Percentiles rank a stretch among this genome's conserved stretches.
Evolutionary conservation across 1,140 invertebrate species (phyloP).

Genomic region (Venustaconcha ellipsiformis): DNA sequence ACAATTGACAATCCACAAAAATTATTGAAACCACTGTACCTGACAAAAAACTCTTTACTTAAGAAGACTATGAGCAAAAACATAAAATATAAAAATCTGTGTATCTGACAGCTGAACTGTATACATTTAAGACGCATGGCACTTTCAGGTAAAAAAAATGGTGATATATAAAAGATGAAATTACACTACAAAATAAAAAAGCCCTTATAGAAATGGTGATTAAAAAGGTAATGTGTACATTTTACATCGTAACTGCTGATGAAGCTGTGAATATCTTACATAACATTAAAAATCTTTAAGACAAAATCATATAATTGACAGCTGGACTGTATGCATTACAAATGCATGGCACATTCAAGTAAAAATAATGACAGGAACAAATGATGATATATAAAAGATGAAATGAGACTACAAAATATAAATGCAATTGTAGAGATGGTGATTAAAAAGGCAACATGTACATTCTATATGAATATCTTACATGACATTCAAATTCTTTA

Average conservation of each 20-base stretch:
- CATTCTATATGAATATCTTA: background rate
- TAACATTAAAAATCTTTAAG: conserved; percentile 4
- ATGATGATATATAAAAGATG: no score
- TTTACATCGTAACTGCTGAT: background rate
- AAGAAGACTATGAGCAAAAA: background rate
- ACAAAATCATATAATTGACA: conserved; percentile 21
- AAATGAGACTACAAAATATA: background rate
- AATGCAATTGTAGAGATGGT: background rate
- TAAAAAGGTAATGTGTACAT: background rate
- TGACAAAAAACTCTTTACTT: background rate
- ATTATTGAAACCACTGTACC: no score
- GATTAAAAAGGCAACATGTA: background rate
- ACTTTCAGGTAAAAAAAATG: background rate
- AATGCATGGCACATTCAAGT: background rate
- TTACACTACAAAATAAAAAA: background rate
- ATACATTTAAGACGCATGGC: conserved; percentile 4
- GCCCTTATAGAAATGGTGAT: background rate
- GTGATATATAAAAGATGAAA: background rate
- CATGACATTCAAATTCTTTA: conserved; percentile 1
- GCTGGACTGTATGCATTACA: background rate
- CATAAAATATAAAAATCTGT: conserved; percentile 19
- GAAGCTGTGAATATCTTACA: background rate
- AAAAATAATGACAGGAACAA: background rate
- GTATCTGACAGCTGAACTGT: conserved; percentile 1
- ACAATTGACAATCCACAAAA: no score